phyloP scores from a whole-genome alignment of 2,797 vertebrate species.

The Amazona ochrocephala region DNA sequence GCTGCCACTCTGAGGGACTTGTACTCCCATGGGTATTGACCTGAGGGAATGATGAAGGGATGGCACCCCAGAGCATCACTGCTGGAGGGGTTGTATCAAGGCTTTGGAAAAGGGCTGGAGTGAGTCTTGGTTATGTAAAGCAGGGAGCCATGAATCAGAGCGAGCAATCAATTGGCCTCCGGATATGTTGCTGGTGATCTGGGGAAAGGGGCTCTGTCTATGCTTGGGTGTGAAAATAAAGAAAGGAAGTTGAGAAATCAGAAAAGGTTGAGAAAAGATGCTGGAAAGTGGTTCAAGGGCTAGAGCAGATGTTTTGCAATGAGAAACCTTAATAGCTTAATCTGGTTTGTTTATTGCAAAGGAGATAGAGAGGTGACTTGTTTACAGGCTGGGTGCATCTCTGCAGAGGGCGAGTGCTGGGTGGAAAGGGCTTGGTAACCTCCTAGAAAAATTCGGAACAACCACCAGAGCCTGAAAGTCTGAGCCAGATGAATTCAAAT shows the following conservation, averaged over 20 bases:
- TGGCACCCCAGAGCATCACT: background rate
- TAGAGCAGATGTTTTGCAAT: constrained; percentile 17
- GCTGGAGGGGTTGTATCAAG: background rate
- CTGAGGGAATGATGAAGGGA: background rate
- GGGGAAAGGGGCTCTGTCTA: background rate
- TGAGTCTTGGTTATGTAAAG: background rate
- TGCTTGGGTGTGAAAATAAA: background rate
- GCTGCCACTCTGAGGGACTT: background rate
- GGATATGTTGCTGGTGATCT: background rate
- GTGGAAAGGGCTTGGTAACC: background rate
- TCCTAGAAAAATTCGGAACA: background rate
- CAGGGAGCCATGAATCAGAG: constrained; percentile 23
- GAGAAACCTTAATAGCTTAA: background rate
- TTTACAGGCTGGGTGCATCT: constrained; percentile 20
- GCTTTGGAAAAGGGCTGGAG: background rate
- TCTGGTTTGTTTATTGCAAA: constrained; percentile 37
- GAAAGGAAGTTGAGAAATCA: background rate
- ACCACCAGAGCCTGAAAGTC: background rate
- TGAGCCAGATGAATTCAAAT: background rate
- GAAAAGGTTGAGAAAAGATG: background rate
- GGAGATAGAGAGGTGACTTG: constrained; percentile 12
- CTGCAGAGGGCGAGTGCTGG: background rate
- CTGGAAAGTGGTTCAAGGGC: background rate
- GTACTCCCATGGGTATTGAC: accelerated
- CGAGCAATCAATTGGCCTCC: background rate